Base-by-base conservation (phyloP, 2,113 vertebrate species). In the Esox niger region DNA sequence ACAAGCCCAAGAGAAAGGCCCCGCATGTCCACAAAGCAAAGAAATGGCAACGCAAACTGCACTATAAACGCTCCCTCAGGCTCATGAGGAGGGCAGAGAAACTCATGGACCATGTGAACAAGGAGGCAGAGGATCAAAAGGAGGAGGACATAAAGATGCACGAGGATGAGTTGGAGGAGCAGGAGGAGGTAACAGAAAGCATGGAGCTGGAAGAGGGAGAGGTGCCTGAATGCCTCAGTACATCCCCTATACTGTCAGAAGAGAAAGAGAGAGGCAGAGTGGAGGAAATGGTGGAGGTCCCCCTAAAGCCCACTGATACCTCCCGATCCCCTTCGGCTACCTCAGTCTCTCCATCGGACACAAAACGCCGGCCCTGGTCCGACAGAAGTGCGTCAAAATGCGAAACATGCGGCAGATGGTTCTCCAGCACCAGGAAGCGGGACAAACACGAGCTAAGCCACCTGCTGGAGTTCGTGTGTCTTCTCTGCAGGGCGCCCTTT, bases 1-100 rank as follows among this genome's bases (percentile, higher is more conserved):
- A 96, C 83, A 97, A 97, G 73, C 94, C 95, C 49, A 96, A 96
- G 71, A 87, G 91, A 54, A 94, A 95, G 77, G 72, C 88, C 0
- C 87, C 90, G 3, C 94, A 90, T 67, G 63, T 90, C 56, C 91
- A 92, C 71, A 91, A 89, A 73, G 80, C 90, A 6, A 93, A 92
- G 78, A 91, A 79, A 67, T 94, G 93, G 93, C 90, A 92, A 30
- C 82, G 88, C 8, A 92, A 92, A 65, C 83, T 92, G 26, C 90
- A 92, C 60, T 91, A 87, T 71, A 88, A 93, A 64, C 91, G 90
- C 31, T 91, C 93, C 1, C 75, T 91, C 29, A 84, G 89, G 17
- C 84, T 91, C 71, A 85, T 89, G 82, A 91, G 88, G 74, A 86
- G 91, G 52, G 66, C 90, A n/a, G 94, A 94, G 80, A 88, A 85